Base-by-base conservation (phyloP, 2,888 invertebrate genomes). In the Dynastes grantii region DNA sequence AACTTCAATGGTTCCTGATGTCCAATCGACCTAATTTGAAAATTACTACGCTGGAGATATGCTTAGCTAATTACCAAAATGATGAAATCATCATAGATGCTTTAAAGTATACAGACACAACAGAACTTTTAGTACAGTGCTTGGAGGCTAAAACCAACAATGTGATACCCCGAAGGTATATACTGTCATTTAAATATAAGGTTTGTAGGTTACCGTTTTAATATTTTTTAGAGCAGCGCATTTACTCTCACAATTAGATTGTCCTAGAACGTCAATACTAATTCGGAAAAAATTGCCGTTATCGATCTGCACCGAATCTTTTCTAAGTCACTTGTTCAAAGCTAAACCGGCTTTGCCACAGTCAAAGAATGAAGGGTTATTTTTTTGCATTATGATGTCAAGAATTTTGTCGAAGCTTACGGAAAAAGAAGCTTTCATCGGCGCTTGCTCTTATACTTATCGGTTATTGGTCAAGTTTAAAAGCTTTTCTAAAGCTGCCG, bases 271-370 rank as follows among this genome's bases (percentile, higher is more conserved):
- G 16, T 32, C 67, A 29, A 77, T 55, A 4, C 6, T 68, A 6
- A 22, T 77, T 40, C 55, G 58, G 67, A 37, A 49, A 8, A 37
- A 67, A 9, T 16, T 77, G 22, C 77, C 68, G 55, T 6, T 16
- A 13, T 67, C 77, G 1, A 27, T 68, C 4, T 16, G 13, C 8
- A 68, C 40, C n/a, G 27, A 67, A 29, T 16, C 45, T 32, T 55
- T 68, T n/a, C 16, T 77, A 13, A 22, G 68, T 6, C 22, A 45
- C 55, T 29, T 68, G 2, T 68, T 77, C 5, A 37, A 13, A 40
- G 77, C 77, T n/a, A 58, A 68, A 13, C 77, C 77, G n/a, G 77
- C 55, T 13, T 32, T 77, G 40, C 77, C 77, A 9, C 8, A 6
- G 1, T 40, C 58, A 13, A 9, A 27, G 22, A 49, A 58, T 8